phyloP scores from a whole-genome alignment of 2,797 vertebrate species.

The Spinibarbus caldwelli region DNA sequence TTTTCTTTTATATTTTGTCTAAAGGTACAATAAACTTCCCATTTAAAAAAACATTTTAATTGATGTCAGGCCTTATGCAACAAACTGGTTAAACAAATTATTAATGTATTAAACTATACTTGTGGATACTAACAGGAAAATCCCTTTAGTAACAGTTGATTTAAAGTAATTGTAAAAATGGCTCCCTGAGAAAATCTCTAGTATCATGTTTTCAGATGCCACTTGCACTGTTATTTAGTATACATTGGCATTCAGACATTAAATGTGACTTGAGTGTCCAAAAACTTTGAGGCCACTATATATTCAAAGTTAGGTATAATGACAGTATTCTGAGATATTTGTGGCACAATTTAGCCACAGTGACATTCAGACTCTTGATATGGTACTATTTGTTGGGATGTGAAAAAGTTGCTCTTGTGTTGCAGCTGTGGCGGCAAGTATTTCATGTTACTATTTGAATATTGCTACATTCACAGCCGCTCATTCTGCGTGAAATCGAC shows the following conservation, averaged over 20 bases:
- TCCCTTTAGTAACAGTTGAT: not conserved
- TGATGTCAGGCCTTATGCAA: not conserved
- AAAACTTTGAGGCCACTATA: not conserved
- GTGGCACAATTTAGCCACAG: not conserved
- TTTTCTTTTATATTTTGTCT: not conserved
- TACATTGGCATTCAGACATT: not conserved
- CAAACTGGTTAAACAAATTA: not conserved
- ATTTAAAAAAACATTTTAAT: too few relatives aligned
- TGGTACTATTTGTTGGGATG: not conserved
- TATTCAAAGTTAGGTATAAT: not conserved
- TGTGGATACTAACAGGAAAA: not conserved
- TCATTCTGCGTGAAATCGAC: not conserved
- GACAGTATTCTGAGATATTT: not conserved
- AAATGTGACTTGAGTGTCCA: not conserved
- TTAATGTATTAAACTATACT: not conserved
- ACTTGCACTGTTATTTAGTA: not conserved
- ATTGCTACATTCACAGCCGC: slow-evolving; percentile 12
- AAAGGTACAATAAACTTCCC: too few relatives aligned
- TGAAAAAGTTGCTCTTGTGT: not conserved
- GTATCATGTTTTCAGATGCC: not conserved
- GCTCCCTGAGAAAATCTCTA: not conserved
- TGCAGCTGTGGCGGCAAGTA: not conserved
- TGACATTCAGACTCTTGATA: not conserved
- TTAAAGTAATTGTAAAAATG: not conserved
- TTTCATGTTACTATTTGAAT: not conserved